Evolutionary conservation across 2,797 vertebrate genomes (phyloP).

Genomic region (Anabas testudineus): DNA sequence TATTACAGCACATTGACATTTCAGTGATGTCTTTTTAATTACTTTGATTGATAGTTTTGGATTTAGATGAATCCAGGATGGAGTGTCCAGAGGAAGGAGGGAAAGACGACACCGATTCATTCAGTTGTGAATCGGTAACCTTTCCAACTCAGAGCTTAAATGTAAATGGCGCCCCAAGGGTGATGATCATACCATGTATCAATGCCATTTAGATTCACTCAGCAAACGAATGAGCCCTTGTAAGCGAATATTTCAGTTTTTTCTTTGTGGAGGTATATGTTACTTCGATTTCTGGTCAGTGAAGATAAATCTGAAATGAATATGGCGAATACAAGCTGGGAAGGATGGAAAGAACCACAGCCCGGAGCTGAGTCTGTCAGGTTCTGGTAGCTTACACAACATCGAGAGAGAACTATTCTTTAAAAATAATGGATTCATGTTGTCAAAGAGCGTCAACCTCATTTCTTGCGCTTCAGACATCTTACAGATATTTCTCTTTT

Average conservation of each 20-base stretch:
- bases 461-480: background rate
- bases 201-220: constrained; percentile 57
- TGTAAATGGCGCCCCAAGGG: constrained; percentile 65
- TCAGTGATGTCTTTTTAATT: constrained; percentile 80
- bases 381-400: constrained; percentile 26
- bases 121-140: constrained; percentile 65
- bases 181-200: constrained; percentile 51
- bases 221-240: constrained; percentile 35
- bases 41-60: constrained; percentile 74
- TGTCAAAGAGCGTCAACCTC: background rate
- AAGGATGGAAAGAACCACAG: constrained; percentile 5
- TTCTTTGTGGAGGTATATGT: constrained; percentile 11
- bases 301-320: constrained; percentile 41
- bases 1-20: constrained; percentile 76
- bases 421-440: constrained; percentile 10
- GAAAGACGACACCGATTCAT: constrained; percentile 20
- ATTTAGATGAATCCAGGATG: constrained; percentile 45
- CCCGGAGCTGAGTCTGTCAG: constrained; percentile 20
- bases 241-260: constrained; percentile 31
- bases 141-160: constrained; percentile 64
- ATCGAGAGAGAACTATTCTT: background rate
- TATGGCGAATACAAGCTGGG: constrained; percentile 20
- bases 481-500: background rate
- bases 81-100: constrained; percentile 22
- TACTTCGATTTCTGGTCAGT: constrained; percentile 34